phyloP scores from a whole-genome alignment of 2,888 invertebrate species.

The Corbicula japonica region DNA sequence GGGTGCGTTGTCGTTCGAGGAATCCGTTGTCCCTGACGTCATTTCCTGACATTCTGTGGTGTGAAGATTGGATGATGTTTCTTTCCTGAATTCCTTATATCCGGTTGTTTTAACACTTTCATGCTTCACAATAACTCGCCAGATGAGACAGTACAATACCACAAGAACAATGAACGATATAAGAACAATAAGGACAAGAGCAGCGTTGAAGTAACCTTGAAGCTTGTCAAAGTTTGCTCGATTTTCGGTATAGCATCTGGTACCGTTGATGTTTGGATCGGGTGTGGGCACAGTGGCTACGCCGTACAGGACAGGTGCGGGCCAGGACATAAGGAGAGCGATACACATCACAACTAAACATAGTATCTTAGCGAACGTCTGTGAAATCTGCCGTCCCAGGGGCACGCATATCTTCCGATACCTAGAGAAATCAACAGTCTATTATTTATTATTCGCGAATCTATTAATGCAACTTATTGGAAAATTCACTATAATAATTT shows the following conservation, averaged over 20 bases:
- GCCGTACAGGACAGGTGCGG: slow-evolving; percentile 74
- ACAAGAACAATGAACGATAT: slow-evolving; percentile 53
- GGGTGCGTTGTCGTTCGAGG: no score
- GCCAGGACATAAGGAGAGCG: slow-evolving; percentile 64
- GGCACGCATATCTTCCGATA: slow-evolving; percentile 77
- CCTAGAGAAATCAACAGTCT: no score
- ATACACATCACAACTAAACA: slow-evolving; percentile 36
- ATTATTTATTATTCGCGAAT: no score
- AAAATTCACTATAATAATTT: no score
- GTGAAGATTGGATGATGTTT: no score
- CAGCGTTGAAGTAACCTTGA: slow-evolving; percentile 67
- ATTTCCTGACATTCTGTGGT: no score
- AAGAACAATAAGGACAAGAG: slow-evolving; percentile 68
- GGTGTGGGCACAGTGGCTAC: slow-evolving; percentile 60
- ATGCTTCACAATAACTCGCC: slow-evolving; percentile 42
- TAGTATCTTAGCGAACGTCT: slow-evolving; percentile 53
- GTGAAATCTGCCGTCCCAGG: slow-evolving; percentile 67
- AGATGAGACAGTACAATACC: slow-evolving; percentile 67
- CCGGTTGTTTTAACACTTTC: no score
- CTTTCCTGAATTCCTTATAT: no score
- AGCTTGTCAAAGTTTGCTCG: slow-evolving; percentile 53
- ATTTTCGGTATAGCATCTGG: slow-evolving; percentile 72
- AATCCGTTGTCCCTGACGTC: no score
- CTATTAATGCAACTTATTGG: no score
- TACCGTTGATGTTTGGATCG: slow-evolving; percentile 59